phyloP scores from a whole-genome alignment of 2,888 invertebrate species.

The Chirona hameri region DNA sequence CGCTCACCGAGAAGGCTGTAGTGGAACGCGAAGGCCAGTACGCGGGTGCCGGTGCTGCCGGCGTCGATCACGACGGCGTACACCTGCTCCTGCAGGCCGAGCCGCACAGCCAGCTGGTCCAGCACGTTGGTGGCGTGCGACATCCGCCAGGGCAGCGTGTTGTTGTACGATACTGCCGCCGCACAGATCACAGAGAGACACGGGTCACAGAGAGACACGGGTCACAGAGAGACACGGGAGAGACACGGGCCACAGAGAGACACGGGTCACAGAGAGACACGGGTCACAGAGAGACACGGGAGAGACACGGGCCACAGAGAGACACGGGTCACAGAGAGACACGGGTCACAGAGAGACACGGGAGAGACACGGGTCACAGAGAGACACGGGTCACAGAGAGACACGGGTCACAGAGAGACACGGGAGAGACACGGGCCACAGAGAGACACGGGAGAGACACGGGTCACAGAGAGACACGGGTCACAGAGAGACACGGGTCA shows the following conservation, averaged over 20 bases:
- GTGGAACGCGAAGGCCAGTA: conserved; percentile 77
- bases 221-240: not conserved
- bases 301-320: not conserved
- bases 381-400: too few relatives aligned
- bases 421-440: too few relatives aligned
- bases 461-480: not conserved
- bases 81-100: conserved; percentile 63
- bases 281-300: not conserved
- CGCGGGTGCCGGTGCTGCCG: conserved; percentile 84
- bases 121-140: conserved; percentile 36
- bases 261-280: too few relatives aligned
- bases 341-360: too few relatives aligned
- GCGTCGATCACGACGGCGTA: conserved; percentile 90
- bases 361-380: too few relatives aligned
- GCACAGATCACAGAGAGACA: not conserved
- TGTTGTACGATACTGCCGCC: conserved; percentile 37
- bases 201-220: not conserved
- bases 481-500: not conserved
- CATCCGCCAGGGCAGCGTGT: conserved; percentile 37
- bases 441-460: too few relatives aligned
- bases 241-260: not conserved
- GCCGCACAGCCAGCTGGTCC: conserved; percentile 37
- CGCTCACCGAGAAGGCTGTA: conserved; percentile 64
- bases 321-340: not conserved
- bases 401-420: too few relatives aligned